These are phyloP conservation scores for Hymenopus coronatus DNA, from an alignment of 2,888 invertebrate species.

Conservation along the genomic window DNA sequence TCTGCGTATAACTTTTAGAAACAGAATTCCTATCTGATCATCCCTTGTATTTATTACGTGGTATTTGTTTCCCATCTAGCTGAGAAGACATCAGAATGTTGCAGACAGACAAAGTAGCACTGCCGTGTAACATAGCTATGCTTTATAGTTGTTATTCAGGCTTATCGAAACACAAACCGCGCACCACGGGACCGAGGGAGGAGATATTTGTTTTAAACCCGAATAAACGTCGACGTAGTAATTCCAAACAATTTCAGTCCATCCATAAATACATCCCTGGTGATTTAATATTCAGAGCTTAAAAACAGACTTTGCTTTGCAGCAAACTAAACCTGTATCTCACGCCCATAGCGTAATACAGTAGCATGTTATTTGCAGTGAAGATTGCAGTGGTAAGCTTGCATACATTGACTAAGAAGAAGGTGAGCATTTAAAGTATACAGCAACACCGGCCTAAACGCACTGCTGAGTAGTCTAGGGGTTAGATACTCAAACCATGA, in stretches of 20 bases:
- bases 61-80: background rate
- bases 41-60: too few relatives aligned
- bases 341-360: background rate
- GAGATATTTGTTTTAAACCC: background rate
- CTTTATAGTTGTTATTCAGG: background rate
- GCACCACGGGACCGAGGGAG: background rate
- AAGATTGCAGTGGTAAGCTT: background rate
- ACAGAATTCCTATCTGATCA: too few relatives aligned
- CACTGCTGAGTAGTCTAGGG: too few relatives aligned
- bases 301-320: background rate
- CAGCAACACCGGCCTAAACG: too few relatives aligned
- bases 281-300: background rate
- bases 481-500: too few relatives aligned
- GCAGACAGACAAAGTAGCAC: background rate
- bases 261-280: background rate
- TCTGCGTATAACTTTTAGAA: too few relatives aligned
- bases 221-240: background rate
- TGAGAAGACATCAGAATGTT: background rate
- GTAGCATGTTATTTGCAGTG: background rate
- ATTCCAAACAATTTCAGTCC: background rate
- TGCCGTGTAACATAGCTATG: background rate
- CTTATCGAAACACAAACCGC: background rate
- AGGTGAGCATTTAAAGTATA: too few relatives aligned
- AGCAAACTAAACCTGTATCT: background rate
- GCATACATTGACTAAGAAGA: too few relatives aligned